phyloP scores from a whole-genome alignment of 2,888 invertebrate species.

The Agrotis segetum region DNA sequence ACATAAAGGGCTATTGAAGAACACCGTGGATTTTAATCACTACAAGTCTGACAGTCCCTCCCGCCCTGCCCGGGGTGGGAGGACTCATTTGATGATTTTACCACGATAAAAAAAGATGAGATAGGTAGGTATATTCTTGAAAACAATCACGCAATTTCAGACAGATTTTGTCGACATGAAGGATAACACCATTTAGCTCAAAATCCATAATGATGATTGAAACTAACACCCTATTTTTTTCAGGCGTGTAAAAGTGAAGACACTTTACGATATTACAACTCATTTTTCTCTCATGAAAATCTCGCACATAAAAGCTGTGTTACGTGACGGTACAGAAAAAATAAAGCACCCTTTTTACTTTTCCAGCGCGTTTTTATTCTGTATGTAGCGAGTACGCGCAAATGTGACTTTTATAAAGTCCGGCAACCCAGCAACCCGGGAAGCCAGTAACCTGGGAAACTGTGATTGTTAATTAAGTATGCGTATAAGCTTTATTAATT shows the following conservation, averaged over 20 bases:
- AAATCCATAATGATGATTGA: conserved; percentile 11
- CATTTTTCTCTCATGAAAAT: conserved; percentile 37
- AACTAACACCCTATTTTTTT: conserved; percentile 26
- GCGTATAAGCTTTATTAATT: conserved; percentile 17
- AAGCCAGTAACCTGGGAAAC: conserved; percentile 3
- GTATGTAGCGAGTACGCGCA: not conserved
- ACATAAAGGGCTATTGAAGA: too few relatives aligned
- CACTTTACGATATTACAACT: conserved; percentile 32
- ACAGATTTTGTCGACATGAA: too few relatives aligned
- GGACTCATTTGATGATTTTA: too few relatives aligned
- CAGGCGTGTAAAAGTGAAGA: not conserved
- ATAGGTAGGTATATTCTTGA: too few relatives aligned
- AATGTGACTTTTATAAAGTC: conserved; percentile 29
- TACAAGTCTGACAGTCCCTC: too few relatives aligned
- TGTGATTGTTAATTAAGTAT: conserved; percentile 21
- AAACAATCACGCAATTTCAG: too few relatives aligned
- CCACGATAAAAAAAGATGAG: too few relatives aligned
- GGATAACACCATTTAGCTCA: too few relatives aligned
- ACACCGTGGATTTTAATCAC: too few relatives aligned
- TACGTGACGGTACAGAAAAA: conserved; percentile 39
- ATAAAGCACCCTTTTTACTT: conserved; percentile 38
- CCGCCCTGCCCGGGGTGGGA: too few relatives aligned
- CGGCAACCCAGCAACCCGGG: not conserved
- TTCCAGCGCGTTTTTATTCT: conserved; percentile 37
- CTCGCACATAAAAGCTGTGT: conserved; percentile 27